phyloP scores from a whole-genome alignment of 2,888 invertebrate genomes.

The Plebejus argus region DNA sequence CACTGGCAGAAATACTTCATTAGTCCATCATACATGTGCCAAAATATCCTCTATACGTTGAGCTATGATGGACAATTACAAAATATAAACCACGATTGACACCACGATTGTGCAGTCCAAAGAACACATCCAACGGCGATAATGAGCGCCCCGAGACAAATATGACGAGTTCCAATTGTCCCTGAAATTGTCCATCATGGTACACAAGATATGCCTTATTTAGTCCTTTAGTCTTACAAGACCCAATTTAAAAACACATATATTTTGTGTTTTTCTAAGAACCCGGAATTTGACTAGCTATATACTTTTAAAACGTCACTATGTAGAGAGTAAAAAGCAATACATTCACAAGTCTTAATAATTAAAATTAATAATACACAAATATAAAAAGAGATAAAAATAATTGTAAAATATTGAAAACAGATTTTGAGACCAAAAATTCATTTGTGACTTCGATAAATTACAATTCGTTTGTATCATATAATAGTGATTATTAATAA shows the following conservation, averaged over 20 bases:
- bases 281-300: slow-evolving; percentile 9
- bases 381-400: slow-evolving; percentile 19
- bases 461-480: background rate
- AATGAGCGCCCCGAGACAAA: background rate
- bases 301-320: slow-evolving; percentile 2
- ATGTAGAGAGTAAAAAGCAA: slow-evolving; percentile 9
- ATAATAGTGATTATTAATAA: background rate
- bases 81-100: background rate
- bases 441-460: background rate
- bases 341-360: background rate
- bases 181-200: background rate
- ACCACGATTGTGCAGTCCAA: background rate
- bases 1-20: slow-evolving; percentile 4
- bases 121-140: background rate
- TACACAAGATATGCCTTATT: slow-evolving; percentile 9
- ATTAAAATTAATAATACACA: background rate
- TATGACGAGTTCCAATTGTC: background rate
- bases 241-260: slow-evolving; percentile 8
- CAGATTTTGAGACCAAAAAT: slow-evolving; percentile 2
- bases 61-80: background rate
- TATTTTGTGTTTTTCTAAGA: background rate
- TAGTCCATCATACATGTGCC: background rate
- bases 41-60: slow-evolving; percentile 1
- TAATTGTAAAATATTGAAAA: background rate
- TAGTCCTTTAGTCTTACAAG: slow-evolving; percentile 21